phyloP scores from a whole-genome alignment of 2,888 invertebrate species.

The Andrena bucephala region DNA sequence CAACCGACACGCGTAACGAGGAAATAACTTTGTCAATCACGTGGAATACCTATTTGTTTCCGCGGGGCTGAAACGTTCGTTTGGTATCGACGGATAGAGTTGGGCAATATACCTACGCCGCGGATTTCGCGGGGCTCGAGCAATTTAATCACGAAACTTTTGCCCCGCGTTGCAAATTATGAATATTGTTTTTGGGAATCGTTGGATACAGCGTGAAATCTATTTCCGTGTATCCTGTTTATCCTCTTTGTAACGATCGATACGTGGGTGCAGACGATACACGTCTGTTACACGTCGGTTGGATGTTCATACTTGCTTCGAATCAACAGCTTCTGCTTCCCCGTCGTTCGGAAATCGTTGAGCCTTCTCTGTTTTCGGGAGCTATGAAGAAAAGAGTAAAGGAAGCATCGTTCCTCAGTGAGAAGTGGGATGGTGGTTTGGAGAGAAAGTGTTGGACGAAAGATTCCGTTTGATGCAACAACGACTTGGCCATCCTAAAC shows the following conservation, averaged over 20 bases:
- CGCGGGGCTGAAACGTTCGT: neutral
- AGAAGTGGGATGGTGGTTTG: constrained; percentile 43
- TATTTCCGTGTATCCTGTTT: neutral
- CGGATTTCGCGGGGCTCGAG: neutral
- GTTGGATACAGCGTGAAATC: neutral
- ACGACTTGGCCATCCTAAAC: neutral
- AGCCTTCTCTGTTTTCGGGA: constrained; percentile 40
- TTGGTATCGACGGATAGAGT: neutral
- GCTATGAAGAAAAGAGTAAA: neutral
- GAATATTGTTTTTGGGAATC: neutral
- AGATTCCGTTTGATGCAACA: constrained; percentile 2
- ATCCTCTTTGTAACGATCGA: neutral
- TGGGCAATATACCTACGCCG: neutral
- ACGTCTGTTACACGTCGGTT: neutral
- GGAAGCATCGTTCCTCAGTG: constrained; percentile 13
- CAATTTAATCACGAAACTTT: constrained; percentile 27
- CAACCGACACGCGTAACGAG: neutral
- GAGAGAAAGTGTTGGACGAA: constrained; percentile 8
- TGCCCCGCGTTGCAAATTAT: neutral
- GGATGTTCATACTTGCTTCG: neutral
- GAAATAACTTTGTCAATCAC: neutral
- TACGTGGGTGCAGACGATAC: neutral
- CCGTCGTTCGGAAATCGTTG: constrained; percentile 43
- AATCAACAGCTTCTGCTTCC: constrained; percentile 21
- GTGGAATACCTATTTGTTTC: neutral